Percentiles rank a stretch among this genome's conserved stretches.
Evolutionary conservation across 2,113 vertebrate species (phyloP).

Genomic region (Psilopogon haemacephalus): DNA sequence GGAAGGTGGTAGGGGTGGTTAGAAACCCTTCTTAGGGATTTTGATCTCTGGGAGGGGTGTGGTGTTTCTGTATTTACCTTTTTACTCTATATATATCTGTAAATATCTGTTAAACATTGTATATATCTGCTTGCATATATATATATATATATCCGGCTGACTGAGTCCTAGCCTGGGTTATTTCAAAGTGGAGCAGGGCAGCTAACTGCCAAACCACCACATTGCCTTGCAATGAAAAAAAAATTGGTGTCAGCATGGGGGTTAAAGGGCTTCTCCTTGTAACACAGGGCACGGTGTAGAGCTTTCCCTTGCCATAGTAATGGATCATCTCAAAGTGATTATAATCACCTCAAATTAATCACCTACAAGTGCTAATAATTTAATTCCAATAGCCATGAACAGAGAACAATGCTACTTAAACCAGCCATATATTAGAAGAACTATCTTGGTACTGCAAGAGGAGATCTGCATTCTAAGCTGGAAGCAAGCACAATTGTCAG

Average conservation of each 20-base stretch:
- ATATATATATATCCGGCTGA: too few species aligned
- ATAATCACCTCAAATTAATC: background rate
- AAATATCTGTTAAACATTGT: too few species aligned
- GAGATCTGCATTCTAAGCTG: background rate
- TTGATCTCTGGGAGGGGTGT: too few species aligned
- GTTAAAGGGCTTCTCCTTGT: background rate
- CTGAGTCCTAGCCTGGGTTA: too few species aligned
- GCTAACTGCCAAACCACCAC: too few species aligned
- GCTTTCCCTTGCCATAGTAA: background rate
- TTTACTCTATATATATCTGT: too few species aligned
- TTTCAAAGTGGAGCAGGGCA: too few species aligned
- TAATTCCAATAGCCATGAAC: background rate
- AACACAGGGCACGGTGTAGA: background rate
- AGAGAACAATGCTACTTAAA: background rate
- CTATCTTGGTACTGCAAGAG: background rate
- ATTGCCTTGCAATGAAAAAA: background rate
- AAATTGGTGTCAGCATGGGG: rapidly evolving
- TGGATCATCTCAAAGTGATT: background rate
- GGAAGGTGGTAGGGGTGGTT: too few species aligned
- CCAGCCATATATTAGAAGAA: background rate
- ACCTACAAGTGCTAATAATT: background rate
- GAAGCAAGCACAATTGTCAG: background rate
- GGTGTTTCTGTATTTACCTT: too few species aligned
- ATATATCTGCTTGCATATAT: too few species aligned
- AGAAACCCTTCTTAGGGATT: too few species aligned